A percentile compares a stretch with the other conserved stretches of the same genome.
Conservation (phyloP, 2,797 vertebrate species). For the Cyclura pinguis region DNA sequence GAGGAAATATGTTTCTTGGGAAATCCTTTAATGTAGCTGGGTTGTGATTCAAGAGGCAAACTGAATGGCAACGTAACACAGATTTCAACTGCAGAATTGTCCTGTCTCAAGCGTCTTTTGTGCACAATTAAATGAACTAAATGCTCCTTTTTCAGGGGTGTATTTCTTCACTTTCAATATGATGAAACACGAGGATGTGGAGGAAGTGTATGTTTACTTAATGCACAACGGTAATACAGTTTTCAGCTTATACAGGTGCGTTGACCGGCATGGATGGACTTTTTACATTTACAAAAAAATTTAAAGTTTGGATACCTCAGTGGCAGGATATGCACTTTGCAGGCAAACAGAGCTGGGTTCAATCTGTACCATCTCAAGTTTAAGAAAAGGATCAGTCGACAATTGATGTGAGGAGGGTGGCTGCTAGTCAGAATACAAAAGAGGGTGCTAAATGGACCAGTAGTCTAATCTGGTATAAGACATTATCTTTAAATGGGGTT, state of each 20-base stretch:
- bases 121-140: neutral
- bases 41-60: neutral
- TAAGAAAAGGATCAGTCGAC: neutral
- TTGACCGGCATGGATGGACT: neutral
- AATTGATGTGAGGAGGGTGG: neutral
- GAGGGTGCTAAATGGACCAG: neutral
- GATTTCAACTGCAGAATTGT: neutral
- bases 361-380: neutral
- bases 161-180: slow-evolving; percentile 88
- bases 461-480: neutral
- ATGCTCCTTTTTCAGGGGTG: slow-evolving; percentile 76
- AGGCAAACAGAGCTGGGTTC: neutral
- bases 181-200: slow-evolving; percentile 88
- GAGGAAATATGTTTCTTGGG: neutral
- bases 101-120: neutral
- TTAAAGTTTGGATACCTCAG: no score
- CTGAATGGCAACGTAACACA: neutral
- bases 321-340: neutral
- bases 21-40: neutral
- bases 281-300: slow-evolving; percentile 7
- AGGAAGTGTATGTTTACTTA: slow-evolving; percentile 84
- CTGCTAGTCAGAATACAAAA: neutral
- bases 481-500: neutral
- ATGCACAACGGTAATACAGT: slow-evolving; percentile 88
- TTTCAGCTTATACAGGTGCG: slow-evolving; percentile 86